Conservation (phyloP, 2,888 invertebrate genomes). For the Cenopis cana region DNA sequence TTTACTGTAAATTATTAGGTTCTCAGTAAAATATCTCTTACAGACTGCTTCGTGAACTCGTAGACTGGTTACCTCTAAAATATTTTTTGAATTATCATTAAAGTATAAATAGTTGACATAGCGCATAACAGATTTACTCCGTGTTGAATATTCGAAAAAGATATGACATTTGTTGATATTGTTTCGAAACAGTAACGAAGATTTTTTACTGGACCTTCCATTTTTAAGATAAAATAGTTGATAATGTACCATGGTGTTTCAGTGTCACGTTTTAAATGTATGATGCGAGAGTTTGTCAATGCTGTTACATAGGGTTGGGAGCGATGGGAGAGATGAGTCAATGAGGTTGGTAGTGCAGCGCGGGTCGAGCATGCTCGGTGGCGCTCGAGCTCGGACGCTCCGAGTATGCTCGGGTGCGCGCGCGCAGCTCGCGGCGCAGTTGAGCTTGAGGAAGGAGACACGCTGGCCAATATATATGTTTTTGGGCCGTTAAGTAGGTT, state of each 20-base stretch:
- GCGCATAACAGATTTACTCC: constrained; percentile 68
- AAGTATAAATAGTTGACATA: constrained; percentile 73
- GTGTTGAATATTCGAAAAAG: constrained; percentile 64
- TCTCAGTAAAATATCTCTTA: constrained; percentile 78
- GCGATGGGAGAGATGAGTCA: constrained; percentile 55
- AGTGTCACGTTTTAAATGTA: constrained; percentile 43
- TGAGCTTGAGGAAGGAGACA: constrained; percentile 42
- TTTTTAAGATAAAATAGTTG: constrained; percentile 44
- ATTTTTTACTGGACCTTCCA: constrained; percentile 71
- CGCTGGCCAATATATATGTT: constrained; percentile 84
- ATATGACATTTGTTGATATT: constrained; percentile 63
- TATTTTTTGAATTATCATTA: constrained; percentile 68
- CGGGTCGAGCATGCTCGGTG: constrained; percentile 20
- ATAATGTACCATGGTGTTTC: constrained; percentile 39
- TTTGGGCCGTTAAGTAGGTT: constrained; percentile 81
- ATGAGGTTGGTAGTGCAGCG: constrained; percentile 49
- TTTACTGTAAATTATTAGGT: constrained; percentile 69
- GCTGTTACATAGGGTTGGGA: constrained; percentile 65
- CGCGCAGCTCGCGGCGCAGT: constrained; percentile 8
- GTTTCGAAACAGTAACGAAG: constrained; percentile 60
- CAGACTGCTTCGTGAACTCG: constrained; percentile 82
- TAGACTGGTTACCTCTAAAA: constrained; percentile 82
- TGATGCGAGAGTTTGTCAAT: constrained; percentile 54
- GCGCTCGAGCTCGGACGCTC: constrained; percentile 8
- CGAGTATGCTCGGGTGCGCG: constrained; percentile 19